Percentiles rank a stretch among this genome's conserved stretches.
These are phyloP conservation scores for Abramis brama DNA, from an alignment of 2,113 vertebrate species.

Conservation along the genomic window DNA sequence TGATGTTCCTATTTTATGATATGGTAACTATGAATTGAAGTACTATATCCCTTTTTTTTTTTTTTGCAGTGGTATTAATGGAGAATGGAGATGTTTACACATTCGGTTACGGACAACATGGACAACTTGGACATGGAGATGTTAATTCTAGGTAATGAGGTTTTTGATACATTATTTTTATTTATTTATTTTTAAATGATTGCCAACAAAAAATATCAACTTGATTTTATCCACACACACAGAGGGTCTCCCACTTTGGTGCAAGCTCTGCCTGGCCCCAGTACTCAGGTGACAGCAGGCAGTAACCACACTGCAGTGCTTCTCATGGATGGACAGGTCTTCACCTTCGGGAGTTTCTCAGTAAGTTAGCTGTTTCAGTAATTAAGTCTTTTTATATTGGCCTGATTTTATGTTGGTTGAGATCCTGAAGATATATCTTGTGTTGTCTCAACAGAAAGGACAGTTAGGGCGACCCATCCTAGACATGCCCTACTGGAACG, in stretches of 20 bases:
- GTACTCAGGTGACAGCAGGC: slow-evolving; percentile 94
- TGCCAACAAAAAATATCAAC: background rate
- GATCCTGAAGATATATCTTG: background rate
- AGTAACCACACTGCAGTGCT: slow-evolving; percentile 98
- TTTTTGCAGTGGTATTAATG: slow-evolving; percentile 91
- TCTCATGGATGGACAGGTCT: slow-evolving; percentile 94
- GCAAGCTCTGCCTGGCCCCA: slow-evolving; percentile 90
- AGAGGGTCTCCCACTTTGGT: slow-evolving; percentile 96
- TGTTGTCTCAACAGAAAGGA: slow-evolving; percentile 83
- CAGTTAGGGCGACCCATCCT: slow-evolving; percentile 95
- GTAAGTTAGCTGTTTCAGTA: slow-evolving; percentile 75
- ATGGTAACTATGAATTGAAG: background rate
- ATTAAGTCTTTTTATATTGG: background rate
- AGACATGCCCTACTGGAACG: slow-evolving; percentile 98
- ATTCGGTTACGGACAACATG: slow-evolving; percentile 97
- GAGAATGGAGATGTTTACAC: slow-evolving; percentile 98
- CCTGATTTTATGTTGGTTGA: background rate
- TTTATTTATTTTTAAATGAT: background rate
- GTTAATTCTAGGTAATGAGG: slow-evolving; percentile 91
- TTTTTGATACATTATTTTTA: background rate
- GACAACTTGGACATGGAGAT: slow-evolving; percentile 95
- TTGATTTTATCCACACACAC: slow-evolving; percentile 1
- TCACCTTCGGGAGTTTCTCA: slow-evolving; percentile 98
- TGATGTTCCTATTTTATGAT: background rate
- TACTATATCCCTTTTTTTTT: slow-evolving; percentile 12